Base-by-base conservation (phyloP, 2,113 vertebrate genomes). In the Balaenoptera acutorostrata region DNA sequence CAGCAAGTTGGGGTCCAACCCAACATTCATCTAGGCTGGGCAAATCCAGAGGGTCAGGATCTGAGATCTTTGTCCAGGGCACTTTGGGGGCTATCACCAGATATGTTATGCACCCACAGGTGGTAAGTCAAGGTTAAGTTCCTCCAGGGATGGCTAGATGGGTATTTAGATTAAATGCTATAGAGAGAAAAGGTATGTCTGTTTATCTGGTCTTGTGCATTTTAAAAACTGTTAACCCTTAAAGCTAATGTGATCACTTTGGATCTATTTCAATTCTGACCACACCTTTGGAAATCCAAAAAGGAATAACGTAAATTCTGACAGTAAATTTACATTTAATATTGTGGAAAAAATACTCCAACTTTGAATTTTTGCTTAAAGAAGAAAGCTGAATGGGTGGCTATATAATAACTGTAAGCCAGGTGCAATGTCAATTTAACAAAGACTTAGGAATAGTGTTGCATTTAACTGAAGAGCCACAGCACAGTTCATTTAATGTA, bases 111-210 rank as follows among this genome's bases (percentile, higher is more conserved):
- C 2, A 93, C 41, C 81, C 71, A 77, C 95, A 98, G 29, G 77
- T 86, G 98, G 95, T 98, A 97, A 96, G 98, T 97, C 84, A 93
- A 96, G 72, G 93, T 96, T 93, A 95, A 90, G 78, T 96, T 97
- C 33, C 89, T 57, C 31, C 41, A 66, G 74, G 36, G 83, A 94
- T 75, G 61, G 85, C 92, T 80, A 75, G 72, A 61, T n/a, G 46
- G 23, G 80, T 97, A 68, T 39, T 59, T 59, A 88, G 87, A 84
- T 92, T 95, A 88, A 29, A 80, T 69, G 8, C 66, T 86, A 46
- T 69, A 85, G 39, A 93, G 96, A 96, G n/a, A 93, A 96, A 94
- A 55, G 33, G 27, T 33, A 31, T 20, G 46, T 33, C 92, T 90
- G 66, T 93, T 95, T 95, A 97, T 98, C 83, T 93, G 49, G 17